Evolutionary conservation across 2,113 vertebrate genomes (phyloP).

Genomic region (Oryzias woworae): DNA sequence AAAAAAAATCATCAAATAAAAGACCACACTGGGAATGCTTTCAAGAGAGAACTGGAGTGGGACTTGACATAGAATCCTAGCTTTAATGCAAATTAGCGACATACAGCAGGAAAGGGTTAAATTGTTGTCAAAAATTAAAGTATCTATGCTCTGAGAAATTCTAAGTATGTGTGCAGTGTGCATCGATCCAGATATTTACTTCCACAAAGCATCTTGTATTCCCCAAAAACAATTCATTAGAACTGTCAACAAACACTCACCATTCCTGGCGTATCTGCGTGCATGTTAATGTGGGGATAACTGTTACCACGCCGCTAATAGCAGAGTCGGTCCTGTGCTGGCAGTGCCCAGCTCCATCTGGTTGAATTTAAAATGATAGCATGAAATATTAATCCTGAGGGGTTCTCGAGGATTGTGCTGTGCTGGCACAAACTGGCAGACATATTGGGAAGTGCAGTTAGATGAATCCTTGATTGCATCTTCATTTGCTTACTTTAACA

Average conservation of each 20-base stretch:
- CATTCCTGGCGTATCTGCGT: conserved; percentile 36
- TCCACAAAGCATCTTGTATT: conserved; percentile 9
- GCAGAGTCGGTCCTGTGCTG: conserved; percentile 37
- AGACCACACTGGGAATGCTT: too few relatives aligned
- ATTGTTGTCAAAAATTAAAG: too few relatives aligned
- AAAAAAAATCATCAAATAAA: too few relatives aligned
- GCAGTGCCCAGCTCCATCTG: conserved; percentile 48
- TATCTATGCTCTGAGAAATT: too few relatives aligned
- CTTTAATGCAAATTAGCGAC: too few relatives aligned
- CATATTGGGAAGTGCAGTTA: conserved; percentile 38
- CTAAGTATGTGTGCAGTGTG: conserved; percentile 1
- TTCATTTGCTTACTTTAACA: conserved; percentile 40
- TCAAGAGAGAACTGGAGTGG: too few relatives aligned
- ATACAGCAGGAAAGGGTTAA: too few relatives aligned
- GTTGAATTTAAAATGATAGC: conserved; percentile 61
- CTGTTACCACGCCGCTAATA: conserved; percentile 40
- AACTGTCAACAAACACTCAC: conserved; percentile 28
- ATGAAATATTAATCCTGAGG: conserved; percentile 45
- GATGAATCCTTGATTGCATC: conserved; percentile 42
- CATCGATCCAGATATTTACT: conserved; percentile 23
- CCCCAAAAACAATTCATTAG: too few relatives aligned
- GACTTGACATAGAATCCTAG: too few relatives aligned
- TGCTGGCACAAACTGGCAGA: conserved; percentile 54
- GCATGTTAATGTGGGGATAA: conserved; percentile 30
- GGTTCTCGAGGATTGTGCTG: conserved; percentile 42